These are phyloP conservation scores for Euleptes europaea DNA, from an alignment of 2,113 vertebrate genomes.

Conservation along the genomic window DNA sequence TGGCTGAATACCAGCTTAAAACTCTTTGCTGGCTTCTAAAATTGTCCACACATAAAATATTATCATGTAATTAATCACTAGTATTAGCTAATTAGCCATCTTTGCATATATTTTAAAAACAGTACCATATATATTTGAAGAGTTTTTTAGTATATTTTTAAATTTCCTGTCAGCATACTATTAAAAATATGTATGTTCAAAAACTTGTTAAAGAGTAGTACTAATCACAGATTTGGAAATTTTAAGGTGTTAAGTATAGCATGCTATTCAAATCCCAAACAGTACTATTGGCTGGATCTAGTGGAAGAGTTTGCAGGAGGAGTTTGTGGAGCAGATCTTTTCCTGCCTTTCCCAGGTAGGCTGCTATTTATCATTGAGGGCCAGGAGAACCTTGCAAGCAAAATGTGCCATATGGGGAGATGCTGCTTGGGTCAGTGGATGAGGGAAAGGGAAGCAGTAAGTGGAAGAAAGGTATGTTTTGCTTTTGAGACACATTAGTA, in stretches of 20 bases:
- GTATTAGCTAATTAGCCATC: background rate
- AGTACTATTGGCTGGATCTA: too few relatives aligned
- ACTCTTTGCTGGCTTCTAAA: background rate
- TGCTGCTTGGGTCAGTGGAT: too few relatives aligned
- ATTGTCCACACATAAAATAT: background rate
- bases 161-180: background rate
- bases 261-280: background rate
- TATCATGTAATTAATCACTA: background rate
- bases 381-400: too few relatives aligned
- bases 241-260: background rate
- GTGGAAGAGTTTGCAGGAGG: too few relatives aligned
- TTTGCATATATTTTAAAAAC: background rate
- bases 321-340: too few relatives aligned
- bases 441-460: too few relatives aligned
- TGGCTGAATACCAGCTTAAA: background rate
- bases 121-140: too few relatives aligned
- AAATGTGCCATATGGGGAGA: too few relatives aligned
- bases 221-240: background rate
- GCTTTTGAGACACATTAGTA: too few relatives aligned
- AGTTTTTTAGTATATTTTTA: background rate
- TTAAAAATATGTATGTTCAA: background rate
- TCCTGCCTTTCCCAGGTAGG: too few relatives aligned
- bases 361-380: too few relatives aligned
- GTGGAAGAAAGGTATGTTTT: too few relatives aligned
- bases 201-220: background rate